phyloP scores from a whole-genome alignment of 2,797 vertebrate species.

The Rhinophrynus dorsalis region DNA sequence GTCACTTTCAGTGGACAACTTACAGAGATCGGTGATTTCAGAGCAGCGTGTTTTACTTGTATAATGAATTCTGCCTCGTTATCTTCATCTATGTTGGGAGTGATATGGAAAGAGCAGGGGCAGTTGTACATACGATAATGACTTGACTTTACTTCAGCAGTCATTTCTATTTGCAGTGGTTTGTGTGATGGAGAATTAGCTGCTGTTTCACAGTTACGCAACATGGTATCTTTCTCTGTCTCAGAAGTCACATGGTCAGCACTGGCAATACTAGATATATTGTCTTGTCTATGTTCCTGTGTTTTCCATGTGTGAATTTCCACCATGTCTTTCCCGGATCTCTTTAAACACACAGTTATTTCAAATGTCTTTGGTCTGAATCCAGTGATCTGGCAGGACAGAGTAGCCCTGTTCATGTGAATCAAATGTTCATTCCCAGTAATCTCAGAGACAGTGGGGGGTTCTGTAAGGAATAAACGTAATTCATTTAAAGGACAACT shows the following conservation, averaged over 20 bases:
- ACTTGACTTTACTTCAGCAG: not conserved
- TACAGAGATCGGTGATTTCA: not conserved
- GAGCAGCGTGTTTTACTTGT: slow-evolving; percentile 2
- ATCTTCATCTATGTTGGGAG: slow-evolving; percentile 12
- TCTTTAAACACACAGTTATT: not conserved
- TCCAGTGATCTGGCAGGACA: not conserved
- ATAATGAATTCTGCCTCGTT: slow-evolving; percentile 19
- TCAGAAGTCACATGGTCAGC: not conserved
- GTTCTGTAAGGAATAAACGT: not conserved
- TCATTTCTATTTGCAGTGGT: not conserved
- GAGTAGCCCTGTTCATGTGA: not conserved
- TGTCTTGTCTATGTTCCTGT: not conserved
- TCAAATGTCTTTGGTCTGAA: not conserved
- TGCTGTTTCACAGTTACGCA: no score
- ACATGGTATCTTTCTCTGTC: no score
- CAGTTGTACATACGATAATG: not conserved
- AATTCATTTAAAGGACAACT: no score
- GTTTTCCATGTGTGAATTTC: not conserved
- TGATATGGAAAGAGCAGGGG: slow-evolving; percentile 1
- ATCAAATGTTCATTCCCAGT: not conserved
- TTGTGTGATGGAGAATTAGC: not conserved
- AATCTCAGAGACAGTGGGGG: slow-evolving; percentile 2
- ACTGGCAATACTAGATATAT: no score
- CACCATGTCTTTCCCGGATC: not conserved
- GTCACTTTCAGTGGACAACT: not conserved